Conservation (phyloP, 2,797 vertebrate species). For the Poecilia wingei region DNA sequence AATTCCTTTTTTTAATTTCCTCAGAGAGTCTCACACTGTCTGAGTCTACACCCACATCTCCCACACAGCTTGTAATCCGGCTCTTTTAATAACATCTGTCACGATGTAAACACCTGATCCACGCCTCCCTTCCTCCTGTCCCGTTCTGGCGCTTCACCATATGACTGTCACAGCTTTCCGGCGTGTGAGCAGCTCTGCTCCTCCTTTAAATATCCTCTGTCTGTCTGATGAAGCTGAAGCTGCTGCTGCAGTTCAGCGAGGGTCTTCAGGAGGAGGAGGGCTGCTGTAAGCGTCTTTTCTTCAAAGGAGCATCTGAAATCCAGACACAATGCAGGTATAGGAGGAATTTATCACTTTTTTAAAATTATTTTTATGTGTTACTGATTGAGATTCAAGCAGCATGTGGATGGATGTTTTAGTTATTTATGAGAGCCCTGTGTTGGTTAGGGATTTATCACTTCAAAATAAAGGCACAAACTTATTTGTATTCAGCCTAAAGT, state of each 20-base stretch:
- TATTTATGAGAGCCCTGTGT: neutral
- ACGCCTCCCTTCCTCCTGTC: conserved; percentile 26
- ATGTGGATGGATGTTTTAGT: neutral
- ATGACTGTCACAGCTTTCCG: neutral
- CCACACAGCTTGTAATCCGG: conserved; percentile 36
- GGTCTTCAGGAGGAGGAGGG: conserved; percentile 26
- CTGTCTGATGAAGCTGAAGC: conserved; percentile 15
- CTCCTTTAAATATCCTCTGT: conserved; percentile 35
- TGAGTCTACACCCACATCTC: conserved; percentile 30
- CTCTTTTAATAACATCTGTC: conserved; percentile 57
- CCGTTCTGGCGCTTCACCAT: conserved; percentile 12
- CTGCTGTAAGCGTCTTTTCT: conserved; percentile 15
- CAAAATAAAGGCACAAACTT: neutral
- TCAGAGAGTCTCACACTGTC: conserved; percentile 48
- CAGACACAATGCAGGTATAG: conserved; percentile 73
- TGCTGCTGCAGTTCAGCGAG: conserved; percentile 42
- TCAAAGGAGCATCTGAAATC: conserved; percentile 24
- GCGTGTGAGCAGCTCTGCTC: conserved; percentile 43
- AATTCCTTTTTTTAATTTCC: conserved; percentile 67
- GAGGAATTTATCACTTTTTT: conserved; percentile 13
- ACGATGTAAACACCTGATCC: conserved; percentile 36
- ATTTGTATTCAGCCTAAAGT: no score
- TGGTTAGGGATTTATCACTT: neutral
- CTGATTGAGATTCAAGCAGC: neutral
- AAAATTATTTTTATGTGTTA: neutral